Conservation (phyloP, 2,113 vertebrate genomes). For the Catharus minimus region DNA sequence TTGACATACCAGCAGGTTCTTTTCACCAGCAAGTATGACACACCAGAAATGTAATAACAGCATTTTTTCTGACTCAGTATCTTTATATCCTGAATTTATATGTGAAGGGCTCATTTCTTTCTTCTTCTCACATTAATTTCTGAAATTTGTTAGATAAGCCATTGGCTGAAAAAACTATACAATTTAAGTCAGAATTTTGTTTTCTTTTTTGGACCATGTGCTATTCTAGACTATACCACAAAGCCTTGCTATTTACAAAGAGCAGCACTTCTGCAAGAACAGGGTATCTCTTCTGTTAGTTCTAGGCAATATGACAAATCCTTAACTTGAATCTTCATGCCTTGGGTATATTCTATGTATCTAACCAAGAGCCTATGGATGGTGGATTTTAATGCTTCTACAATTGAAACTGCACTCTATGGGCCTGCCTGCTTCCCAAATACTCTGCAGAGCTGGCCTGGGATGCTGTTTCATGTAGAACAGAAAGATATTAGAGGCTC, state of each 20-base stretch:
- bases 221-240: neutral
- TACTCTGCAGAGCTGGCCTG: too few species aligned
- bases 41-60: neutral
- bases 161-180: neutral
- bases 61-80: neutral
- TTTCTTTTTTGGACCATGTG: neutral
- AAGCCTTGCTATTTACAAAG: neutral
- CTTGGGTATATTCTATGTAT: neutral
- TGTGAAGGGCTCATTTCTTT: neutral
- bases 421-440: too few species aligned
- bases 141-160: neutral
- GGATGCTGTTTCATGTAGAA: too few species aligned
- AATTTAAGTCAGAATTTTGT: neutral
- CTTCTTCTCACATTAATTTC: neutral
- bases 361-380: neutral
- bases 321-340: neutral
- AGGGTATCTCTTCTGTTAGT: neutral
- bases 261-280: accelerated
- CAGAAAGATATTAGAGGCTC: too few species aligned
- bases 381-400: neutral
- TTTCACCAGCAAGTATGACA: neutral
- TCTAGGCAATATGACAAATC: neutral
- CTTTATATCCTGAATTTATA: neutral
- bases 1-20: neutral
- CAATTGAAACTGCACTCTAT: too few species aligned